Percentiles rank a stretch among this genome's conserved stretches.
phyloP scores from a whole-genome alignment of 2,888 invertebrate genomes.

The Leucophenga maculata region DNA sequence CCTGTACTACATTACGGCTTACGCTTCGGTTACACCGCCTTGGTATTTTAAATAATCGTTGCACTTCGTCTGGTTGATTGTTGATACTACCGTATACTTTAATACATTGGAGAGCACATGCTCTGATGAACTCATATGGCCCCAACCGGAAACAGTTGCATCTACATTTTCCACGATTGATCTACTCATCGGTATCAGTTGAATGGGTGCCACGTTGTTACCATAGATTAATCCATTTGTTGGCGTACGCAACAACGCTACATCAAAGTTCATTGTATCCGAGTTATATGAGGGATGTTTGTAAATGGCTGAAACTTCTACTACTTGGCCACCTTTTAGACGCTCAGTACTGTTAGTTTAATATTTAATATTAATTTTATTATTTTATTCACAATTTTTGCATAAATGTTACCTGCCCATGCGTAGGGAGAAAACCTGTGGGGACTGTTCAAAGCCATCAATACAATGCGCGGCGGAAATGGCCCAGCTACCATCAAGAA shows the following conservation, averaged over 20 bases:
- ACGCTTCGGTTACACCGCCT: slow-evolving; percentile 67
- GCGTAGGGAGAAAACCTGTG: slow-evolving; percentile 59
- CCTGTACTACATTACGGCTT: slow-evolving; percentile 39
- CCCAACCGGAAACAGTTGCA: slow-evolving; percentile 67
- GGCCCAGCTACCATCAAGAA: slow-evolving; percentile 63
- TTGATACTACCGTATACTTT: slow-evolving; percentile 61
- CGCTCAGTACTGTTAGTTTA: slow-evolving; percentile 45
- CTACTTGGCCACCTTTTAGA: slow-evolving; percentile 56
- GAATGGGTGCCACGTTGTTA: slow-evolving; percentile 54
- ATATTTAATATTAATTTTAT: no score
- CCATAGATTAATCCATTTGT: slow-evolving; percentile 50
- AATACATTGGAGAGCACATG: slow-evolving; percentile 58
- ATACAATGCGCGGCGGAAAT: slow-evolving; percentile 68
- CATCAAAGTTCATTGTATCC: slow-evolving; percentile 67
- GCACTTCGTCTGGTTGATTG: slow-evolving; percentile 61
- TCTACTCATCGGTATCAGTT: slow-evolving; percentile 47
- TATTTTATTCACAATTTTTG: no score
- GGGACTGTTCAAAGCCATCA: slow-evolving; percentile 56
- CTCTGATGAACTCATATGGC: slow-evolving; percentile 61
- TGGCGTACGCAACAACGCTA: slow-evolving; percentile 59
- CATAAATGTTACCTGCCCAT: slow-evolving; percentile 42
- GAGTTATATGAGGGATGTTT: slow-evolving; percentile 65
- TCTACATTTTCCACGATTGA: slow-evolving; percentile 46
- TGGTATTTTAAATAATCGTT: slow-evolving; percentile 52
- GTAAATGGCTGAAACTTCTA: slow-evolving; percentile 56